These are phyloP conservation scores for Lamprotornis superbus DNA, from an alignment of 2,113 vertebrate genomes.

Conservation along the genomic window DNA sequence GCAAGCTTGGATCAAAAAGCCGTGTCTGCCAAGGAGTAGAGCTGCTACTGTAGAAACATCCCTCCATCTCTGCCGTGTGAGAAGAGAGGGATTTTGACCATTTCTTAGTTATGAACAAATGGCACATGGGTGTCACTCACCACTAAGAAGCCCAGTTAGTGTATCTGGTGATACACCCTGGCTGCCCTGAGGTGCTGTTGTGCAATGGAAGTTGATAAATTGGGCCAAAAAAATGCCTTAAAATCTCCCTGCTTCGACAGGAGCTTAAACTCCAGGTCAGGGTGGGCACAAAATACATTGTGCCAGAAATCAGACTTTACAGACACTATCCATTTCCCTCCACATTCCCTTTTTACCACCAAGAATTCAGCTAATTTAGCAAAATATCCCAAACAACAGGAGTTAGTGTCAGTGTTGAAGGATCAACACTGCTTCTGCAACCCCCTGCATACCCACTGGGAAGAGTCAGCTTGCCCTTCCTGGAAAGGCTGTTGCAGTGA, in stretches of 20 bases:
- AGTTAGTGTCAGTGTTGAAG: not conserved
- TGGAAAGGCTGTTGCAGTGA: not conserved
- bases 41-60: not conserved
- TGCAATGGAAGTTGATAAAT: not conserved
- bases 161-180: not conserved
- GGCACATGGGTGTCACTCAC: not conserved
- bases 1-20: not conserved
- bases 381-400: not conserved
- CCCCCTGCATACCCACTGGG: not conserved
- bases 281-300: not conserved
- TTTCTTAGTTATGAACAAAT: not conserved
- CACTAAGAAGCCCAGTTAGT: not conserved
- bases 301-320: not conserved
- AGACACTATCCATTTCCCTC: not conserved
- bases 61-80: not conserved
- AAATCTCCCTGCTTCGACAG: not conserved
- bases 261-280: not conserved
- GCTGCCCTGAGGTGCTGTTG: not conserved
- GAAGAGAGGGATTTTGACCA: not conserved
- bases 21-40: not conserved
- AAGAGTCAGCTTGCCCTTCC: not conserved
- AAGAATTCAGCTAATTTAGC: not conserved
- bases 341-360: not conserved
- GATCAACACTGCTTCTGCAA: not conserved
- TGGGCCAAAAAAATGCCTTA: not conserved